These are phyloP conservation scores for Cancer borealis DNA, from an alignment of 2,888 invertebrate species.

Conservation along the genomic window DNA sequence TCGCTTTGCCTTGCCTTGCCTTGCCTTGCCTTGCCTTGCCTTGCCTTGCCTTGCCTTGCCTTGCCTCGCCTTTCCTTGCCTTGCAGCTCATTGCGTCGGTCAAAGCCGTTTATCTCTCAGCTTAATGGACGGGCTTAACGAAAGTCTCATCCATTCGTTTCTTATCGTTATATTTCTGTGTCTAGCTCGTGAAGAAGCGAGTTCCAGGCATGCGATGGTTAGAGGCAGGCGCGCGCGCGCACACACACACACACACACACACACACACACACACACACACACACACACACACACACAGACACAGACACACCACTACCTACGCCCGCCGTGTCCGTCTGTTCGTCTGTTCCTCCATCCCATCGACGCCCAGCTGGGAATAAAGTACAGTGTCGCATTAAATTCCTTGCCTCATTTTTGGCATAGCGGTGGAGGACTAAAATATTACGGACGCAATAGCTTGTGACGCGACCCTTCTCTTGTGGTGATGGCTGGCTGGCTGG, in stretches of 20 bases:
- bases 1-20: neutral
- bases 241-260: neutral
- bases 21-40: neutral
- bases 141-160: neutral
- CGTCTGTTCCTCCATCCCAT: neutral
- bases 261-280: conserved; percentile 11
- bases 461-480: neutral
- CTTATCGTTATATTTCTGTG: neutral
- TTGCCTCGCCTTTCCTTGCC: neutral
- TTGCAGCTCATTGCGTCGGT: neutral
- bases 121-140: neutral
- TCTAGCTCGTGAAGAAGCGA: neutral
- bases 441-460: neutral
- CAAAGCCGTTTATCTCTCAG: neutral
- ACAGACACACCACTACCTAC: neutral
- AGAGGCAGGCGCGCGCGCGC: neutral
- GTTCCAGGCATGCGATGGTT: neutral
- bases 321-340: neutral
- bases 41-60: neutral
- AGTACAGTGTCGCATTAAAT: neutral
- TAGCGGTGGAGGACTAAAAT: neutral
- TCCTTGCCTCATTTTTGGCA: neutral
- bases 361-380: neutral
- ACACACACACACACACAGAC: conserved; percentile 7
- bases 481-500: neutral